A percentile compares a stretch with the other conserved stretches of the same genome.
Evolutionary conservation across 2,888 invertebrate species (phyloP).

Genomic region (Eupithecia insigniata): DNA sequence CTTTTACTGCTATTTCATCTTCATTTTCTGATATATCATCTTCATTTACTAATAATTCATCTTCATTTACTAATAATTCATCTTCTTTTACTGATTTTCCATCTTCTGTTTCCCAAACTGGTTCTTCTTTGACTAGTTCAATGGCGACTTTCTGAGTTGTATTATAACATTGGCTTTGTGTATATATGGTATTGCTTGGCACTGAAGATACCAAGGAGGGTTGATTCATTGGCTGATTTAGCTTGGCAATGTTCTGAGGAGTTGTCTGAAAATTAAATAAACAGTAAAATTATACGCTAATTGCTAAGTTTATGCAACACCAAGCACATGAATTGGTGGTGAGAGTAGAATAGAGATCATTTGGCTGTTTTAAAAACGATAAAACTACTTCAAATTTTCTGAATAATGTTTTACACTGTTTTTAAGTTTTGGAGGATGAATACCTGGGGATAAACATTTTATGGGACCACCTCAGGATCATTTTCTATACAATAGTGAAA

Average conservation of each 20-base stretch:
- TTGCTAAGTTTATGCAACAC: too few species aligned
- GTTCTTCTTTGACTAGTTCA: not conserved
- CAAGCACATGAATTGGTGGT: too few species aligned
- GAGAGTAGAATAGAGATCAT: too few species aligned
- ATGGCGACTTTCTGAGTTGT: not conserved
- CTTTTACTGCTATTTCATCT: not conserved
- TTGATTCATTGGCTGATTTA: not conserved
- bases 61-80: not conserved
- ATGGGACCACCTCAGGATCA: too few species aligned
- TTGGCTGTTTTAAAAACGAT: too few species aligned
- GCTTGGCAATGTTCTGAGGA: not conserved
- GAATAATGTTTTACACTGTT: too few species aligned
- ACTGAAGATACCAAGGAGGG: not conserved
- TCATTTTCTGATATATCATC: too few species aligned
- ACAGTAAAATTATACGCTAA: not conserved
- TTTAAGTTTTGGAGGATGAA: too few species aligned
- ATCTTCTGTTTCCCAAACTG: not conserved
- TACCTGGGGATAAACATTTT: too few species aligned
- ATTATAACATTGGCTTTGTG: not conserved
- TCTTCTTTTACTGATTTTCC: not conserved
- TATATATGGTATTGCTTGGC: not conserved
- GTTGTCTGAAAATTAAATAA: not conserved
- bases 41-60: not conserved
- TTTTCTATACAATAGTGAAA: too few species aligned
- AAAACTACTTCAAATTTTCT: too few species aligned